Evolutionary conservation across 2,113 vertebrate genomes (phyloP).

Genomic region (Rhadina sibilatrix): DNA sequence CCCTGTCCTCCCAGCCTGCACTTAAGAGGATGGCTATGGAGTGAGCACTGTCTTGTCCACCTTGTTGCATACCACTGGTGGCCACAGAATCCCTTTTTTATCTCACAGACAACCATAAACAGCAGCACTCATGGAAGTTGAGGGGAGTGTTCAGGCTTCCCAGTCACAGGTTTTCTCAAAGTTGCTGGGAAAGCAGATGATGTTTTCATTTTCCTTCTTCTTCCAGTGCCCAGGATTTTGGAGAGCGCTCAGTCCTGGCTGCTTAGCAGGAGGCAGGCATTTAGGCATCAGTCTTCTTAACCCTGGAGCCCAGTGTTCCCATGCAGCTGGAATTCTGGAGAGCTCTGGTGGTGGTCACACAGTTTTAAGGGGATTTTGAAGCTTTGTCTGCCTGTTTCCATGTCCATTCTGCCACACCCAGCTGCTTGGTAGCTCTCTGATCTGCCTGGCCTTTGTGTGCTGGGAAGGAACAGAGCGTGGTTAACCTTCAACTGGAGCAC

Average conservation of each 20-base stretch:
- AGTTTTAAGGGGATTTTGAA: background rate
- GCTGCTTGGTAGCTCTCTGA: background rate
- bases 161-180: background rate
- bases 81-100: background rate
- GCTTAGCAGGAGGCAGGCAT: background rate
- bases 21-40: fast-evolving
- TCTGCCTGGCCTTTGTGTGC: background rate
- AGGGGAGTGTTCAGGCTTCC: background rate
- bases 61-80: background rate
- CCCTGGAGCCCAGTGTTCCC: background rate
- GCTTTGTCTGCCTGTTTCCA: background rate
- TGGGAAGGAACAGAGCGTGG: background rate
- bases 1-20: background rate
- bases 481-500: background rate
- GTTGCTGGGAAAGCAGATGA: background rate
- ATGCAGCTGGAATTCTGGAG: background rate
- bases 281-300: background rate
- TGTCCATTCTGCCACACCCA: background rate
- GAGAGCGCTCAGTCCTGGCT: background rate
- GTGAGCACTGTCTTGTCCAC: too few relatives aligned
- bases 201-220: background rate
- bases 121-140: fast-evolving
- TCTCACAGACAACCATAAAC: background rate
- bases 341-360: background rate
- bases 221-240: background rate